Base-by-base conservation (phyloP, 1,140 invertebrate genomes). In the Zaprionus inermis region DNA sequence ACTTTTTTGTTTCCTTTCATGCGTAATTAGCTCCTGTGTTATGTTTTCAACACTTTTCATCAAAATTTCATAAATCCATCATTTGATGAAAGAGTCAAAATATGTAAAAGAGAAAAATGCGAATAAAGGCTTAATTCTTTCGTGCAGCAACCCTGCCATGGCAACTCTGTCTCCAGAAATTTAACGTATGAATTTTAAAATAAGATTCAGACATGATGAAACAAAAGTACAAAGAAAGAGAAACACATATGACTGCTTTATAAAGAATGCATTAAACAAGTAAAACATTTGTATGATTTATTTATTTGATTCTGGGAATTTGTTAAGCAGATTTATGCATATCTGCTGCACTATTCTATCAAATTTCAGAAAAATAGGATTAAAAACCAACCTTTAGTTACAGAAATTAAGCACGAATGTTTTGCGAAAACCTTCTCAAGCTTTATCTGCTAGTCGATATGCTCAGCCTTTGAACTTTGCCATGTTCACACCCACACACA, bases 31-130 rank as follows among this genome's bases (percentile, higher is more conserved):
- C 72, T 72, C 65, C 46, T 12, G 38, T 51, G n/a, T 18, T 32
- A 34, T 51, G 65, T 63, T 70, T 80, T 81, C 68, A 80, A 80
- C 72, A 78, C 84, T 74, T 88, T 83, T 60, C 58, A 67, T 70
- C 54, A 63, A 72, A 61, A 49, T 73, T 75, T 69, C 36, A 61
- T 61, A 32, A 55, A 61, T 34, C 60, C 38, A 52, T 28, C 81
- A 76, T 85, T 85, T 75, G 74, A 84, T 79, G 69, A 77, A 77
- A 79, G 83, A 79, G 67, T 72, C 56, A 38, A 38, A 38, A 38
- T n/a, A 55, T 49, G 28, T 18, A n/a, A n/a, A n/a, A 28, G 24
- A 28, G 22, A 24, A 24, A 24, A 24, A 24, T 1, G 1, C 2
- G 4, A 4, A 4, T 71, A 44, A 18, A 52, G 59, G 69, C 28